Base-by-base conservation (phyloP, 2,113 vertebrate genomes). In the Ictalurus furcatus region DNA sequence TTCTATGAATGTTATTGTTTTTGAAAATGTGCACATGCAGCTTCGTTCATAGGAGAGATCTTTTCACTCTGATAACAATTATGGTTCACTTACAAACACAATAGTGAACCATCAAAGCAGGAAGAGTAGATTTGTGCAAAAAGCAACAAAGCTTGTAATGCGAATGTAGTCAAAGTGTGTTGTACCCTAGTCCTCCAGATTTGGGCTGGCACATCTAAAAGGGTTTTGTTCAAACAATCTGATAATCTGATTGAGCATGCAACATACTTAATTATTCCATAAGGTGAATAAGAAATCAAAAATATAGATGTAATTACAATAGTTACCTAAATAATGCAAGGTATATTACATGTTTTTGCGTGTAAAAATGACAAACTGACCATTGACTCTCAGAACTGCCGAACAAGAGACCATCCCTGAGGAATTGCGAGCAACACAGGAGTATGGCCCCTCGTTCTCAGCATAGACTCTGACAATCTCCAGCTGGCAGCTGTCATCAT, bases 361-460 rank as follows among this genome's bases (percentile, higher is more conserved):
- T 44, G 1, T 2, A 82, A 82, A 58, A 40, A 19, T 30, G 67
- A 84, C 16, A 30, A 52, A 89, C 82, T 73, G 30, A 99, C 98
- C 97, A 93, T 98, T 97, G 54, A 99, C 92, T 63, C 93, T 96
- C 91, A 99, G 85, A 69, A 92, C 94, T 52, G 97, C 98, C 58
- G 96, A 95, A 92, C 97, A 98, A 67, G 97, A 97, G 88, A 97
- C 98, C 95, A 97, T 97, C 92, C 98, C 98, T 73, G 96, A 92
- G n/a, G 96, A 92, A 90, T 99, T 99, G 40, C 94, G 96, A 73
- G 97, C 97, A 28, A 97, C 96, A 90, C 97, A 99, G 21, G 97
- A 97, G n/a, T 97, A 99, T 86, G 95, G 94, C 73, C 97, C 98
- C 92, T 97, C 97, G 79, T 98, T 97, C 73, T 96, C 94, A 40